Evolutionary conservation across 2,888 invertebrate genomes (phyloP), one percentile per base, ranked within the genome.

Genomic region (Drosophila kanekoi): DNA sequence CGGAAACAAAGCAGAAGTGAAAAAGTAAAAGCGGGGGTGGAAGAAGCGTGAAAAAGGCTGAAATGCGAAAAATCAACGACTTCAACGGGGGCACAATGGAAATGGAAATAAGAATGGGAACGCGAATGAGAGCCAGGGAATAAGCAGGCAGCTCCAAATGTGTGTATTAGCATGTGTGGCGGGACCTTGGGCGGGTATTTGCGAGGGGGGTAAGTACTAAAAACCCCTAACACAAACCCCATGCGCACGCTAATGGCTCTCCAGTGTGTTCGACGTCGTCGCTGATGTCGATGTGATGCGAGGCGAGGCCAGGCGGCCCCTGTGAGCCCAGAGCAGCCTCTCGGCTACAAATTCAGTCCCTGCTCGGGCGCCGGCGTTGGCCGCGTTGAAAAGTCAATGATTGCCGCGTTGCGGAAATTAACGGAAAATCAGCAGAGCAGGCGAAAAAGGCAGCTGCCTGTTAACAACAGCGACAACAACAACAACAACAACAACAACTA

Each of bases 371-470:
- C 33, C 47, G 28, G 38, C 20, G 48, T 49, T 61, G 61, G 67
- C 47, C 44, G 62, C 79, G 82, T 82, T 86, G 87, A 86, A 82
- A 85, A 86, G 85, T 86, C 85, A 86, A 87, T 85, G 85, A 86
- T 84, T 86, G 85, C 81, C 85, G 85, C 85, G 87, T 76, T 87
- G 85, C 85, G 85, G 85, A 86, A 86, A 86, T 86, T 86, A 86
- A 86, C 87, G 87, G 79, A 87, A 87, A 86, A 87, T 82, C 87
- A 84, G 82, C 70, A 68, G 72, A 78, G 70, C 66, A 69, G 69
- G 75, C 66, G 57, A 68, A 72, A 28, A 67, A 73, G 72, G 72
- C 75, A 63, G 67, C 59, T 64, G 66, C 41, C 74, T 64, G 76
- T 78, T 84, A 84, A 81, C 74, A 79, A 77, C 80, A 81, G 77